Evolutionary conservation across 2,888 invertebrate species (phyloP), one percentile per base, ranked within the genome.

Genomic region (Plagodis dolabraria): DNA sequence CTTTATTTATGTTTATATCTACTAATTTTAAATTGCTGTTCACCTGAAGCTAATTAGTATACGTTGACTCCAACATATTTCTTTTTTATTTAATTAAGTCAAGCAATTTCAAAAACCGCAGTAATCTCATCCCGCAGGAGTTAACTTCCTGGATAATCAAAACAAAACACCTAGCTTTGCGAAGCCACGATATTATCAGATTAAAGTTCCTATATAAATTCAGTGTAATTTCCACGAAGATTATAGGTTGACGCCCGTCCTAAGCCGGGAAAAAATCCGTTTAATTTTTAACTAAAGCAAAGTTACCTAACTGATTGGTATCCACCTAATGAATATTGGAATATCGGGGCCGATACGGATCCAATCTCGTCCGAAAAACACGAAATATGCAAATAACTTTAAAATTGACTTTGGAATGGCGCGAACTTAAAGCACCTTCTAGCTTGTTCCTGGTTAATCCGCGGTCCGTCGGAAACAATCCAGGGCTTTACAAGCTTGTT

Each of bases 311-410:
- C 57, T 46, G 63, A 48, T 65, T 60, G 60, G 55, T 64, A 67
- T 69, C 70, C 67, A 54, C 48, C 69, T 74, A 70, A 75, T 72
- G 74, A 75, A 79, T 74, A 77, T 75, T 76, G 71, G 70, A 76
- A 74, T 75, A 76, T 76, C 72, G 69, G 59, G 54, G 57, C 66
- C 60, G 63, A 71, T 65, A 65, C 60, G 65, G 64, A 63, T 60
- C 71, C 71, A 72, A 70, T 67, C 71, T 74, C 71, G 70, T 64
- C 65, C 66, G 76, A 77, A 76, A 80, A 83, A 82, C 76, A 81
- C 77, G 76, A 81, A 85, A 83, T 85, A 86, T 86, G 85, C 80
- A 82, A 86, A 86, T 84, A 76, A 77, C 77, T 84, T 83, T 80
- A 77, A 84, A 84, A 86, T 85, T 82, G 78, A 80, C 83, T 85